Base-by-base conservation (phyloP, 2,113 vertebrate species). In the Caretta caretta region DNA sequence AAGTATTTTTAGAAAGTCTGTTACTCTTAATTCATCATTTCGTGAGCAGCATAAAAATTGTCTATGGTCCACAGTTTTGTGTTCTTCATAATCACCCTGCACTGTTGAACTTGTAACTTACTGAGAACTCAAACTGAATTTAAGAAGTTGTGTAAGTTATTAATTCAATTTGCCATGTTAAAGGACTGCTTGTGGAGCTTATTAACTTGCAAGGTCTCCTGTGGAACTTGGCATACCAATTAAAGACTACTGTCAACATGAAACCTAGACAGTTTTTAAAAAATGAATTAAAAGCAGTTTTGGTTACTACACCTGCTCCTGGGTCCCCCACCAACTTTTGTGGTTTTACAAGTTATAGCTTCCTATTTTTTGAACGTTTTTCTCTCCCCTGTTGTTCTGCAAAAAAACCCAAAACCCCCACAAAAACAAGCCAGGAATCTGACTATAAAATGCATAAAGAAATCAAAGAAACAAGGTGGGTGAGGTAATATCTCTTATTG, bases 41-140 rank as follows among this genome's bases (percentile, higher is more conserved):
- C 0, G 48, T 38, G 65, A 38, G 8, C 17, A 72, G n/a, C n/a
- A 72, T 38, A n/a, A 72, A 72, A 38, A 38, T 72, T 22, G n/a
- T 72, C 65, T 38, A 38, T 38, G 19, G 20, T 72, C n/a, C n/a
- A 69, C 14, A 38, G 65, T 72, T 72, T 38, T 72, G 19, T 72
- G n/a, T 38, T 72, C 19, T 94, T 93, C 79, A 88, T 86, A 8
- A 12, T 76, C 59, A n/a, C 62, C 22, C 57, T 92, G 82, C 53
- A 62, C 1, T 56, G 9, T 9, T 49, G 80, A 93, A 83, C 78
- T 80, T 84, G 84, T 38, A 24, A 80, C 17, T 38, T 72, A 72
- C 20, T 84, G 27, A n/a, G 22, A 76, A 56, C 27, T 90, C 54
- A 92, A 93, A 89, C 22, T n/a, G 31, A 95, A 31, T 31, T 89